Percentiles rank a stretch among this genome's conserved stretches.
Evolutionary conservation across 2,113 vertebrate species (phyloP).

Genomic region (Perca flavescens): DNA sequence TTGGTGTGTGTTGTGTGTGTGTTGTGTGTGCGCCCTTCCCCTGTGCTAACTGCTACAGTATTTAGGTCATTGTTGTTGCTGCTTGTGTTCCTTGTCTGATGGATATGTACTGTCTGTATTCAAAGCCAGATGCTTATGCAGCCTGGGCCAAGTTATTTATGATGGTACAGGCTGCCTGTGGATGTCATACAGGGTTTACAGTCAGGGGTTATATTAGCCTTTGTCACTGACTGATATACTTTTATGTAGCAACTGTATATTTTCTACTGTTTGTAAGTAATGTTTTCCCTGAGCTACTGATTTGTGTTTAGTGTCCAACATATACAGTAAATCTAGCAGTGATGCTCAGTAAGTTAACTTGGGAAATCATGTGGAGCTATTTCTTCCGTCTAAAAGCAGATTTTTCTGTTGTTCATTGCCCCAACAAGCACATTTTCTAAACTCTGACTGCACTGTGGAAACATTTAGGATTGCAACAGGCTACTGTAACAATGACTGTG

Average conservation of each 20-base stretch:
- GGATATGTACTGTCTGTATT: constrained; percentile 61
- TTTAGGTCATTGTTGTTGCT: constrained; percentile 68
- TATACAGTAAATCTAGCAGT: constrained; percentile 18
- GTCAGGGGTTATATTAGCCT: constrained; percentile 38
- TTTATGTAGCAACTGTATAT: constrained; percentile 18
- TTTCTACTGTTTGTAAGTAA: constrained; percentile 32
- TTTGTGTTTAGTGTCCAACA: constrained; percentile 31
- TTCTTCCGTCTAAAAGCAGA: background rate
- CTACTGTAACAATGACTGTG: background rate
- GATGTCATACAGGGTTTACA: constrained; percentile 52
- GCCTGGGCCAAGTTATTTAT: constrained; percentile 55
- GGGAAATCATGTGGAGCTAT: background rate
- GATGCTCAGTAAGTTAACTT: constrained; percentile 18
- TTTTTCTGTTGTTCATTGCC: constrained; percentile 3
- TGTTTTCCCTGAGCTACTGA: constrained; percentile 37
- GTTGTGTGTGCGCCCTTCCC: constrained; percentile 7
- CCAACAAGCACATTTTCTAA: constrained; percentile 1
- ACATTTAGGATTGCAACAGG: background rate
- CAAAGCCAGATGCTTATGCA: constrained; percentile 51
- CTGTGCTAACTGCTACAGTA: constrained; percentile 44
- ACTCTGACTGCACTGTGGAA: background rate
- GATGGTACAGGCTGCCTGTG: constrained; percentile 32
- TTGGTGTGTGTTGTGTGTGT: constrained; percentile 36
- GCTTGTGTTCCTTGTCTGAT: constrained; percentile 55
- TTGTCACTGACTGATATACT: constrained; percentile 49